Conservation (phyloP, 2,888 invertebrate genomes). For the Stenodema calcarata region DNA sequence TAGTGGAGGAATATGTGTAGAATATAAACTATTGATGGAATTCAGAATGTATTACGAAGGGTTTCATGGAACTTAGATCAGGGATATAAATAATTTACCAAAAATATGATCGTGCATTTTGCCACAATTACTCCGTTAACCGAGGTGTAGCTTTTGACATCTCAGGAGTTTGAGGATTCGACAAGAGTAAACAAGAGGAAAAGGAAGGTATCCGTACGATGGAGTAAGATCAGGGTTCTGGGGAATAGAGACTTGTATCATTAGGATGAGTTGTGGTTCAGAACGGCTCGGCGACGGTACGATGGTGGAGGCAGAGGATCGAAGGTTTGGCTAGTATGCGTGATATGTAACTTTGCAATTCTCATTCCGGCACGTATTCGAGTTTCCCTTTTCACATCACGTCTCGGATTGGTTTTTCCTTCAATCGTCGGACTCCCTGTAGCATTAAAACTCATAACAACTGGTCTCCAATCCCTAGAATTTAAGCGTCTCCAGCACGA, state of each 20-base stretch:
- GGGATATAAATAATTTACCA: too few relatives aligned
- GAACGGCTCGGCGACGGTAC: background rate
- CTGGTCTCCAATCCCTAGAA: constrained; percentile 3
- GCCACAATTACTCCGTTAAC: too few relatives aligned
- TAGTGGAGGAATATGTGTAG: too few relatives aligned
- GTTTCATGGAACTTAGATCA: too few relatives aligned
- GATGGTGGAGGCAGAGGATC: background rate
- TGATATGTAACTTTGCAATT: constrained; percentile 43
- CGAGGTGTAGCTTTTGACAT: background rate
- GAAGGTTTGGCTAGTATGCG: constrained; percentile 4
- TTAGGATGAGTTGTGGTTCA: background rate
- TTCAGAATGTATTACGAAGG: too few relatives aligned
- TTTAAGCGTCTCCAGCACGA: background rate
- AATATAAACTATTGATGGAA: too few relatives aligned
- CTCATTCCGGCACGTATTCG: constrained; percentile 37
- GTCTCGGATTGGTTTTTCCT: constrained; percentile 43
- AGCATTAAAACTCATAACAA: constrained; percentile 43
- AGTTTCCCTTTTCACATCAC: constrained; percentile 39
- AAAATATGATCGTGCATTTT: too few relatives aligned
- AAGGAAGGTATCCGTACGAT: background rate
- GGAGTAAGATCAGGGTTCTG: background rate
- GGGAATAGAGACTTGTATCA: background rate
- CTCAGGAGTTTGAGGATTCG: background rate
- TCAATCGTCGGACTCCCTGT: constrained; percentile 43
- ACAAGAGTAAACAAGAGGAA: background rate